Evolutionary conservation across 2,113 vertebrate genomes (phyloP), one percentile per base, ranked within the genome.

Genomic region (Phylloscopus trochilus): DNA sequence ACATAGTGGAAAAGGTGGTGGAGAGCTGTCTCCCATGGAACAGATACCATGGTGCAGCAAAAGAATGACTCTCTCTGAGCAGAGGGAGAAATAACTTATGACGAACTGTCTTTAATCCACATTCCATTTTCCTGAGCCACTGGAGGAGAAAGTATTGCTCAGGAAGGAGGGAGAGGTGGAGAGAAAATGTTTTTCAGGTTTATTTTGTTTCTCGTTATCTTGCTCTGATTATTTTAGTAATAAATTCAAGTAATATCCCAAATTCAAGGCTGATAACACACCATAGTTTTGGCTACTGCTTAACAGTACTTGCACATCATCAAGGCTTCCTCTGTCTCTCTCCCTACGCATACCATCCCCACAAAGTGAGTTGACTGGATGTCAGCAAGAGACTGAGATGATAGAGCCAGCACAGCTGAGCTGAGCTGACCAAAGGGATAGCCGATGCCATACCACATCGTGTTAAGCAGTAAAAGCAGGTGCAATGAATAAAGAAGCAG

Each of bases 401-500:
- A 55, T 11, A 11, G 10, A 90, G 33, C 13, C 62, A 69, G 28
- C 24, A 33, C 16, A 79, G 51, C 7, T 3, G 6, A 64, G 7
- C 10, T 68, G 30, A 73, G n/a, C 31, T 58, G n/a, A 73, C 22
- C 16, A 46, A 51, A 60, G 11, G 11, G 10, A 30, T n/a, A 24
- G 30, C 17, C 1, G 1, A 20, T 30, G 13, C 4, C 33, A 15
- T 60, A 35, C 22, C 22, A n/a, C 24, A 66, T 51, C 0, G 0
- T 72, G 30, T 8, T 58, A 18, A 49, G 8, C 13, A 64, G 10
- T 13, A 59, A 51, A 64, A 83, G 3, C 6, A 5, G 1, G 11
- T 28, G 33, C 8, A 77, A 72, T 58, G 11, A 56, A 43, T 31
- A 46, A 64, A 74, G 49, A 37, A 52, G 7, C 0, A 0, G 4